Evolutionary conservation across 2,888 invertebrate genomes (phyloP).

Genomic region (Microplitis manilae): DNA sequence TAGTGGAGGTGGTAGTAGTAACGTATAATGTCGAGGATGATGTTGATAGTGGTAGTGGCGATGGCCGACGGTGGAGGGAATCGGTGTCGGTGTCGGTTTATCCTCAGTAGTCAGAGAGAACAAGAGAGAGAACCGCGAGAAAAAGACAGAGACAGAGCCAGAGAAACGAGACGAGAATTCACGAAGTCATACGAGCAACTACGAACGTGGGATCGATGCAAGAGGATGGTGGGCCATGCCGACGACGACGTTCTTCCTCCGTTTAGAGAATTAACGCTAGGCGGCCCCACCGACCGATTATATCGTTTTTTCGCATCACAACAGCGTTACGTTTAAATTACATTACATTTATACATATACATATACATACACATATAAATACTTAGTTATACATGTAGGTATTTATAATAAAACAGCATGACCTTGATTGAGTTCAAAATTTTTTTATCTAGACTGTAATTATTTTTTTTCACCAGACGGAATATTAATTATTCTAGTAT

Average conservation of each 20-base stretch:
- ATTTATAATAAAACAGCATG: not conserved
- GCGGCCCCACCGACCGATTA: slow-evolving; percentile 40
- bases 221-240: slow-evolving; percentile 40
- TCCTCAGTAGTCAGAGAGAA: not conserved
- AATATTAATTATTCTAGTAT: not conserved
- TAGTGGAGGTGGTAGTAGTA: not conserved
- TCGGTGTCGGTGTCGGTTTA: slow-evolving; percentile 13
- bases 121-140: not conserved
- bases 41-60: not conserved
- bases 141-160: slow-evolving; percentile 9
- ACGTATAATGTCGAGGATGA: not conserved
- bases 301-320: slow-evolving; percentile 24
- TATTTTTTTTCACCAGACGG: slow-evolving; percentile 2
- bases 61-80: not conserved
- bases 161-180: slow-evolving; percentile 41
- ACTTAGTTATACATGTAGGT: not conserved
- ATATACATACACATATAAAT: not conserved
- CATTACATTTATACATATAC: not conserved
- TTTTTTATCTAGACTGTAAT: slow-evolving; percentile 11
- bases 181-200: slow-evolving; percentile 52
- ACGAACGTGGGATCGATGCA: slow-evolving; percentile 54
- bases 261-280: slow-evolving; percentile 38
- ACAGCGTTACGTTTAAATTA: not conserved
- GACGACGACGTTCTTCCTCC: slow-evolving; percentile 24
- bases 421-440: slow-evolving; percentile 24